A percentile compares a stretch with the other conserved stretches of the same genome.
Conservation (phyloP, 1,140 invertebrate genomes). For the Diorhabda sublineata region DNA sequence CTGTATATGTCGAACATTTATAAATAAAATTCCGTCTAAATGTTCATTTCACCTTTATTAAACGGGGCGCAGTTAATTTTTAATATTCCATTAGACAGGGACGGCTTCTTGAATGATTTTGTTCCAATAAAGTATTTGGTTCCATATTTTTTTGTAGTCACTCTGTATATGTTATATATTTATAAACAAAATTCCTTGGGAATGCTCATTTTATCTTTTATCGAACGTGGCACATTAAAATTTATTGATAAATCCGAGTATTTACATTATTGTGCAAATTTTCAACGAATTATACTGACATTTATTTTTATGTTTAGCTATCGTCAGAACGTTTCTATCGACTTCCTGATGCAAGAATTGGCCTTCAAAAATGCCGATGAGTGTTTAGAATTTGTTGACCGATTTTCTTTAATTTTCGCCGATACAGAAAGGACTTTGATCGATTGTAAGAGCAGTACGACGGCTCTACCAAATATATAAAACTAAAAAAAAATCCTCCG, state of each 20-base stretch:
- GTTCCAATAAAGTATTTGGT: no score
- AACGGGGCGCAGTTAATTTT: no score
- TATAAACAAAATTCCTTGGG: no score
- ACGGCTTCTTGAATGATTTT: no score
- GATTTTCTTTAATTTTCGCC: constrained; percentile 72
- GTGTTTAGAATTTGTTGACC: constrained; percentile 80
- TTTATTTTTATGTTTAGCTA: constrained; percentile 70
- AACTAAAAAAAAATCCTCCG: background rate
- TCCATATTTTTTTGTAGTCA: no score
- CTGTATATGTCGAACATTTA: no score
- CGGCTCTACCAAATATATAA: constrained; percentile 55
- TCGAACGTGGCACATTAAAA: no score
- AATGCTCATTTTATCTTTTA: no score
- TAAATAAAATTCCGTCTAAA: no score
- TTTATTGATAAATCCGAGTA: background rate
- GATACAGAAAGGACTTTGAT: constrained; percentile 66
- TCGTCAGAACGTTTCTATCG: constrained; percentile 82
- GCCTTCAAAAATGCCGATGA: constrained; percentile 79
- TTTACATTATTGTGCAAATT: constrained; percentile 7
- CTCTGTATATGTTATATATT: no score
- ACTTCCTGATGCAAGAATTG: constrained; percentile 79
- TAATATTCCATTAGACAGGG: no score
- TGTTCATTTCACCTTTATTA: no score
- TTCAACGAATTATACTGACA: constrained; percentile 21
- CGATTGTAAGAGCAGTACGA: constrained; percentile 81